phyloP scores from a whole-genome alignment of 2,888 invertebrate genomes.

The Himalopsyche japonica region DNA sequence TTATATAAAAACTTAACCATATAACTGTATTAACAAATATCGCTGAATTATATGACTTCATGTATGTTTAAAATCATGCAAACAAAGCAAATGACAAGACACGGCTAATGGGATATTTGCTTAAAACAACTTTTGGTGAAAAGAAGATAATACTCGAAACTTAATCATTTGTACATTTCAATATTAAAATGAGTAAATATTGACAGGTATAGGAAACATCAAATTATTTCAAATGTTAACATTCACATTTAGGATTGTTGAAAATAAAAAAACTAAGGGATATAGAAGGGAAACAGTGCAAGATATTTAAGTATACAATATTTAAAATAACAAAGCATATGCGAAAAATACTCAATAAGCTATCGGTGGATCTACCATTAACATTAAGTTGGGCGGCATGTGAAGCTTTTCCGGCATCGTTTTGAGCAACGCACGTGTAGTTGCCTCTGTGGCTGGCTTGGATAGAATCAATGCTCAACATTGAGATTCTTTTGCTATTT shows the following conservation, averaged over 20 bases:
- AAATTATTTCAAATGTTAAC: background rate
- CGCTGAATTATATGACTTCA: too few species aligned
- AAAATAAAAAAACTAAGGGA: background rate
- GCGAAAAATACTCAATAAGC: background rate
- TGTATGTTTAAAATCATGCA: too few species aligned
- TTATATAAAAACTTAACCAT: too few species aligned
- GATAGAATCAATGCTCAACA: constrained; percentile 58
- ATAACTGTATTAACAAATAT: too few species aligned
- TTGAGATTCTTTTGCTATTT: constrained; percentile 55
- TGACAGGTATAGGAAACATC: too few species aligned
- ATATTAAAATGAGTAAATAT: too few species aligned
- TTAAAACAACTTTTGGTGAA: too few species aligned
- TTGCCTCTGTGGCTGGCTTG: constrained; percentile 63
- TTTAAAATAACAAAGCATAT: background rate
- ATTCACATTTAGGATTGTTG: background rate
- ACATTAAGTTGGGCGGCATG: constrained; percentile 42
- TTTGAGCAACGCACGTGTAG: constrained; percentile 67
- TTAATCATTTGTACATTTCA: too few species aligned
- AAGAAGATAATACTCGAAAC: too few species aligned
- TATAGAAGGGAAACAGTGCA: background rate
- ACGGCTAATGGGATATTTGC: too few species aligned
- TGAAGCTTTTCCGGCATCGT: constrained; percentile 61
- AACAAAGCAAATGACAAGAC: too few species aligned
- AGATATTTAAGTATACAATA: background rate
- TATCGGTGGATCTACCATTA: constrained; percentile 38